These are phyloP conservation scores for Sanderia malayensis DNA, from an alignment of 30 jellyfish, hydroid and myxozoan species.

Conservation along the genomic window DNA sequence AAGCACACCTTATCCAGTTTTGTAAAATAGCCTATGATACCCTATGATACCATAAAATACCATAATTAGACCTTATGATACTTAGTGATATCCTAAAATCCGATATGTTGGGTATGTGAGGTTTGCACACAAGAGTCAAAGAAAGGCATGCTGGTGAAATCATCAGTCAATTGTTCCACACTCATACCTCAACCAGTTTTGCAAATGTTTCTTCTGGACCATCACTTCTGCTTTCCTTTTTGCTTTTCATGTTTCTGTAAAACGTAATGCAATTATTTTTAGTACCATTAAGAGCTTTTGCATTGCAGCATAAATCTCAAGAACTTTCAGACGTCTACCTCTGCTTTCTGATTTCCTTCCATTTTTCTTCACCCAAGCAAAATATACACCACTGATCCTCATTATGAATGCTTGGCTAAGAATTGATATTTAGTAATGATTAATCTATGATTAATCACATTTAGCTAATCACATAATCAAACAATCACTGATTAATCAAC, in stretches of 20 bases:
- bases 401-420: constrained; percentile 32
- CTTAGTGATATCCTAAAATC: neutral
- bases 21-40: no score
- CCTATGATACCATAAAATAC: neutral
- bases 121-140: neutral
- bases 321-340: no score
- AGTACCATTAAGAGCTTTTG: neutral
- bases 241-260: no score
- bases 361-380: constrained; percentile 39
- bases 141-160: neutral
- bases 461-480: neutral
- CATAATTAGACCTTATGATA: neutral
- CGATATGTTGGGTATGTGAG: neutral
- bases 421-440: no score
- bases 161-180: neutral
- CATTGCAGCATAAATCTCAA: no score
- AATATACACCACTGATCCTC: constrained; percentile 53
- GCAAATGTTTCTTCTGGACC: neutral
- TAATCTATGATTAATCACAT: neutral
- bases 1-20: neutral
- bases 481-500: neutral
- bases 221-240: neutral
- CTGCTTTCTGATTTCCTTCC: constrained; percentile 11
- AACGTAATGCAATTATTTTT: neutral
- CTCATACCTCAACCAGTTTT: neutral